Conservation (phyloP, 2,113 vertebrate genomes). For the Mesembrinibis cayennensis region DNA sequence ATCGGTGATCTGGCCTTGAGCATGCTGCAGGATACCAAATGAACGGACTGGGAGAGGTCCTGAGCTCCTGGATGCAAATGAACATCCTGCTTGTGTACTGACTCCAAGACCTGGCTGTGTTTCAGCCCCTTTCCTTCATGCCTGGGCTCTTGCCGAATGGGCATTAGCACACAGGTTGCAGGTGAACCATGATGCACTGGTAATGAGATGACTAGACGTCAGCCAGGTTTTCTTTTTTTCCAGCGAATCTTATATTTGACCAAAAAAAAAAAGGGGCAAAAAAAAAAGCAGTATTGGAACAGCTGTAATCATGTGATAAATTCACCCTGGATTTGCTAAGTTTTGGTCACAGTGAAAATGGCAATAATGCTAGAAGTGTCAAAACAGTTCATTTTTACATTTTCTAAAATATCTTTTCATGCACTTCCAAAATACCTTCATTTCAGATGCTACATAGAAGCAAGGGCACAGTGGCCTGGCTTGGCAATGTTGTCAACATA, state of each 20-base stretch:
- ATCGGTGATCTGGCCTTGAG: fast-evolving
- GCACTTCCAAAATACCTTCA: background rate
- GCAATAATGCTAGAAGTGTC: background rate
- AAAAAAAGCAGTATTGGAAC: background rate
- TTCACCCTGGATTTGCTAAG: background rate
- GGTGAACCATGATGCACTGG: background rate
- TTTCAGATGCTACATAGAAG: background rate
- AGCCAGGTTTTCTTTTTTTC: background rate
- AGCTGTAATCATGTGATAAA: background rate
- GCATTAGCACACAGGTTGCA: background rate
- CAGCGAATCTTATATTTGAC: background rate
- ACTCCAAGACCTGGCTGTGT: background rate
- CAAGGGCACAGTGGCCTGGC: background rate
- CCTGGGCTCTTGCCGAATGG: background rate
- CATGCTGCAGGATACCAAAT: background rate
- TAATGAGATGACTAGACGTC: background rate
- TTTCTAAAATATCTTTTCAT: background rate
- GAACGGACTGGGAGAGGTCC: background rate
- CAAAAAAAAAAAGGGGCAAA: fast-evolving
- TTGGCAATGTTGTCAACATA: background rate
- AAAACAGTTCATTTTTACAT: background rate
- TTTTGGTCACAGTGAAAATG: background rate
- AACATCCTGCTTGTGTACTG: background rate
- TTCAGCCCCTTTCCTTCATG: background rate
- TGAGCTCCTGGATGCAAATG: background rate